Percentiles rank a stretch among this genome's conserved stretches.
These are phyloP conservation scores for Xerus inauris DNA, from an alignment of 2,113 vertebrate species.

Conservation along the genomic window DNA sequence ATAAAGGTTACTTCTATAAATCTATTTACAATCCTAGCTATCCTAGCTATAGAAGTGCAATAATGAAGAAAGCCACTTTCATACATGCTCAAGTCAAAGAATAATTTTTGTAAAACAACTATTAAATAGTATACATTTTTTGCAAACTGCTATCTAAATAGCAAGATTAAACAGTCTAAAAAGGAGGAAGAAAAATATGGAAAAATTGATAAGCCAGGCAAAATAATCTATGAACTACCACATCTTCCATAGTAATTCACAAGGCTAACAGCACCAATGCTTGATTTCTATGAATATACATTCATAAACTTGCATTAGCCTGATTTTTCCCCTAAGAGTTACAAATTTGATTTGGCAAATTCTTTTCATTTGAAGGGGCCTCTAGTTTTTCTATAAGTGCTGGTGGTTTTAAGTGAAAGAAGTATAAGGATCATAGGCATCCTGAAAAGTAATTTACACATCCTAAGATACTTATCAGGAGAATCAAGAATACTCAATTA, in stretches of 20 bases:
- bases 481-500: not conserved
- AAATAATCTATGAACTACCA: not conserved
- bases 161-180: not conserved
- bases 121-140: not conserved
- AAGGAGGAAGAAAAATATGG: not conserved
- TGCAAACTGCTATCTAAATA: not conserved
- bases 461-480: not conserved
- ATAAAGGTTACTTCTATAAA: not conserved
- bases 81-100: not conserved
- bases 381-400: not conserved
- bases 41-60: not conserved
- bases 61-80: not conserved
- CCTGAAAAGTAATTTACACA: not conserved
- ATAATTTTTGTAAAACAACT: not conserved
- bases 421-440: not conserved
- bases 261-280: not conserved
- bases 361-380: not conserved
- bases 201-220: not conserved
- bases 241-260: not conserved
- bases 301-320: not conserved
- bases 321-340: constrained; percentile 22
- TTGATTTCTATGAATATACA: not conserved
- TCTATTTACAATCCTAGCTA: not conserved
- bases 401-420: not conserved
- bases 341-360: constrained; percentile 10